These are phyloP conservation scores for Acridotheres tristis DNA, from an alignment of 2,797 vertebrate genomes.

Conservation along the genomic window DNA sequence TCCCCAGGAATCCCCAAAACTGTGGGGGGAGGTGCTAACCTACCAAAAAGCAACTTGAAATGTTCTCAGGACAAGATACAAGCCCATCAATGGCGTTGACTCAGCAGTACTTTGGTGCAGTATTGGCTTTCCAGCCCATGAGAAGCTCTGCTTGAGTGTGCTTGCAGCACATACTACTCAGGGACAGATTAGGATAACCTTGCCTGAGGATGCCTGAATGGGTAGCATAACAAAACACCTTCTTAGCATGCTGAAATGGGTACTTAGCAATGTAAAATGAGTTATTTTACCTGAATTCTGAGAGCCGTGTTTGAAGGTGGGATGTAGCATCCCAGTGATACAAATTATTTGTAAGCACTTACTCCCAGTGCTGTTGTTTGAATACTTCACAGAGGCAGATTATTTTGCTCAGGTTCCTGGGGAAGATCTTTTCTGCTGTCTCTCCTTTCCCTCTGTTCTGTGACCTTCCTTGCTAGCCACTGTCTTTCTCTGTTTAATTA, in stretches of 20 bases:
- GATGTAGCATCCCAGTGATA: neutral
- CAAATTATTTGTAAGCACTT: neutral
- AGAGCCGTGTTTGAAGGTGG: neutral
- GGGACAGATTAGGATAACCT: neutral
- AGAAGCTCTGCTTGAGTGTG: neutral
- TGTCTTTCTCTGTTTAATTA: neutral
- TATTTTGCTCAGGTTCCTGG: neutral
- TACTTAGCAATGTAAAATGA: neutral
- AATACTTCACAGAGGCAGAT: neutral
- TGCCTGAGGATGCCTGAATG: neutral
- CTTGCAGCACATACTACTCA: neutral
- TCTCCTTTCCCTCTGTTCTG: neutral
- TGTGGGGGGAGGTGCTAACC: neutral
- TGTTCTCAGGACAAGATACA: neutral
- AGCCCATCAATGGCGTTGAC: neutral
- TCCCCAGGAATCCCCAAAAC: neutral
- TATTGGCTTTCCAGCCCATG: neutral
- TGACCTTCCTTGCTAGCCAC: neutral
- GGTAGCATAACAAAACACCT: neutral
- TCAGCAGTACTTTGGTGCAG: neutral
- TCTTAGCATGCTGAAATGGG: neutral
- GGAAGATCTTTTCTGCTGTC: neutral
- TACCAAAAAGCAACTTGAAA: neutral
- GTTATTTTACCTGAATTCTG: neutral
- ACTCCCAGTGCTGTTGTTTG: neutral